Conservation (phyloP, 2,888 invertebrate species). For the Julus scanicus region DNA sequence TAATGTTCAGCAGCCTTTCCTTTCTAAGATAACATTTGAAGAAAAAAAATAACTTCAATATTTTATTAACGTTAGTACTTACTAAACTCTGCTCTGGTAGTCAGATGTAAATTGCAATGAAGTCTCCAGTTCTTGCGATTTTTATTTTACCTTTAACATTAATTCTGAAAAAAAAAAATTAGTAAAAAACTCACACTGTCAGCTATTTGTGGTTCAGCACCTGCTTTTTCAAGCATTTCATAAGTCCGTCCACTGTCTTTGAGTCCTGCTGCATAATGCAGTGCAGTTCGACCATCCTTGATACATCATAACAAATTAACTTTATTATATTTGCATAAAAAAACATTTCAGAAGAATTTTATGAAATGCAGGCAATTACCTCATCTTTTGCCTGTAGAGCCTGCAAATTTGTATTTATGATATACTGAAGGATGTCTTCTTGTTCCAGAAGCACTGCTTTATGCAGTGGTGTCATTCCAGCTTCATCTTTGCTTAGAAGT, state of each 20-base stretch:
- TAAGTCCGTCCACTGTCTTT: conserved; percentile 83
- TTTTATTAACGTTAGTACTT: too few species aligned
- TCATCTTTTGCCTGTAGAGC: conserved; percentile 78
- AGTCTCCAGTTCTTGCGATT: too few species aligned
- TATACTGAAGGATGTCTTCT: conserved; percentile 78
- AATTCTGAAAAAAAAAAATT: too few species aligned
- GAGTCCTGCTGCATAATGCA: conserved; percentile 88
- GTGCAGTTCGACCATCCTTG: conserved; percentile 82
- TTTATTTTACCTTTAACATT: too few species aligned
- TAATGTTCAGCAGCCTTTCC: conserved; percentile 67
- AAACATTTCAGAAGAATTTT: conserved; percentile 58
- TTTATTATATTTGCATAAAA: background rate
- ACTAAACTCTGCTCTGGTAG: too few species aligned
- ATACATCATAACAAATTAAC: conserved; percentile 52
- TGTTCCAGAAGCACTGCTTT: conserved; percentile 89
- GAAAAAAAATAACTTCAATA: too few species aligned
- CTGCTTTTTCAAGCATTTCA: conserved; percentile 80
- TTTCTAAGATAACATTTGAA: conserved; percentile 62
- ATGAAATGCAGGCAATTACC: conserved; percentile 64
- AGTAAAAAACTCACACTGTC: conserved; percentile 83
- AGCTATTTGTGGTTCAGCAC: conserved; percentile 83
- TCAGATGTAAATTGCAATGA: too few species aligned
- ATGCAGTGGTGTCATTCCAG: conserved; percentile 87
- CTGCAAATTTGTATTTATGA: conserved; percentile 76
- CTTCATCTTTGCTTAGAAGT: conserved; percentile 79